A percentile compares a stretch with the other conserved stretches of the same genome.
These are phyloP conservation scores for Corythornis cristatus DNA, from an alignment of 2,113 vertebrate genomes.

Conservation along the genomic window DNA sequence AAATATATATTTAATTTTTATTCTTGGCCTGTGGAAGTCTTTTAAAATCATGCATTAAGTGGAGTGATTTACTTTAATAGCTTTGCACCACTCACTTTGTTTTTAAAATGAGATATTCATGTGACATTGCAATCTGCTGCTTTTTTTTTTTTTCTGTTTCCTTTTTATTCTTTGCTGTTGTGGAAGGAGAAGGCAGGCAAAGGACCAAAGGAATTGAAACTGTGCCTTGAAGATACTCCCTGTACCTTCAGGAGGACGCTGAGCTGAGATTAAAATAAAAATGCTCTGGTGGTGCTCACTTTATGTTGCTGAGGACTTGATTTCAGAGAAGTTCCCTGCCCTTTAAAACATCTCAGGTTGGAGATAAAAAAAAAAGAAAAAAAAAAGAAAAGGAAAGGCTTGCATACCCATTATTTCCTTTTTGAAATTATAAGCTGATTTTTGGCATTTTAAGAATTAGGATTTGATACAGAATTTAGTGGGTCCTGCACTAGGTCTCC, in stretches of 20 bases:
- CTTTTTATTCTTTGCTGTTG: neutral
- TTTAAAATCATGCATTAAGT: slow-evolving; percentile 9
- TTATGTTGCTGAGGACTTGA: neutral
- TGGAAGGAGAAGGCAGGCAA: neutral
- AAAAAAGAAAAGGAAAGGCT: neutral
- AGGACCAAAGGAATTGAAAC: neutral
- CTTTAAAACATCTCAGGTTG: neutral
- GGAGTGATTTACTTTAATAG: neutral
- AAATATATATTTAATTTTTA: neutral
- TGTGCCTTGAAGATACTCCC: neutral
- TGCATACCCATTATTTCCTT: neutral
- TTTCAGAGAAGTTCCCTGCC: neutral
- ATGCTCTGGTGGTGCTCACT: neutral
- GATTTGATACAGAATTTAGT: neutral
- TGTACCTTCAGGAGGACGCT: neutral
- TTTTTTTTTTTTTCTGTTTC: neutral
- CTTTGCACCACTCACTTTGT: neutral
- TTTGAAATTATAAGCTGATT: neutral
- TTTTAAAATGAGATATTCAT: neutral
- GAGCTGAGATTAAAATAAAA: neutral
- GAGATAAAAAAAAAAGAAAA: neutral
- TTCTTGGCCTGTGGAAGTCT: neutral
- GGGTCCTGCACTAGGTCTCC: neutral
- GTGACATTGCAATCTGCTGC: neutral
- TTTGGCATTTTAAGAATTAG: neutral